phyloP scores from a whole-genome alignment of 2,113 vertebrate species.

The Haemorhous mexicanus region DNA sequence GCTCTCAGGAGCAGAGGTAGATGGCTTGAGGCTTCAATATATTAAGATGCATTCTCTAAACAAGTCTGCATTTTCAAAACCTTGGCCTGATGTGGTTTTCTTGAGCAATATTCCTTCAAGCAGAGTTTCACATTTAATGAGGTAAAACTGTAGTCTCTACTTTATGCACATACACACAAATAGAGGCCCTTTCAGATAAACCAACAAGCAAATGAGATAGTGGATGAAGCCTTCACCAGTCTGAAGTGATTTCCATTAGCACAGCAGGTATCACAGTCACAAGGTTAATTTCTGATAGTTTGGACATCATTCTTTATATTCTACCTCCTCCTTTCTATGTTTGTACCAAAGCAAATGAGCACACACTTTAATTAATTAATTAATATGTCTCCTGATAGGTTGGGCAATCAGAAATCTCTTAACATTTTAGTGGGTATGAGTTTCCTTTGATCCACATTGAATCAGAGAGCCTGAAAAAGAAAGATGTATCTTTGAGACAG shows the following conservation, averaged over 20 bases:
- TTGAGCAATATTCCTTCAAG: conserved; percentile 52
- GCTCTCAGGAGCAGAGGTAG: conserved; percentile 13
- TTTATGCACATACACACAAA: background rate
- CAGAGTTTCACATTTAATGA: conserved; percentile 16
- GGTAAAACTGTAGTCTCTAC: background rate
- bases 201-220: background rate
- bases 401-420: conserved; percentile 33
- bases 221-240: background rate
- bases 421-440: background rate
- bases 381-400: background rate
- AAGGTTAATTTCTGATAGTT: background rate
- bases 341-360: conserved; percentile 15
- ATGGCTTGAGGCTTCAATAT: conserved; percentile 38
- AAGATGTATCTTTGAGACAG: background rate
- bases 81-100: conserved; percentile 36
- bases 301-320: background rate
- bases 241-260: background rate
- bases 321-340: background rate
- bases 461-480: background rate
- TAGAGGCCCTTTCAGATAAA: background rate
- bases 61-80: conserved; percentile 32
- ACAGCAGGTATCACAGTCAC: background rate
- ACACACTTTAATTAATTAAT: conserved; percentile 33
- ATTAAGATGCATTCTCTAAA: conserved; percentile 48
- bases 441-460: conserved; percentile 9